Evolutionary conservation across 2,888 invertebrate genomes (phyloP).

Genomic region (Monochamus alternatus): DNA sequence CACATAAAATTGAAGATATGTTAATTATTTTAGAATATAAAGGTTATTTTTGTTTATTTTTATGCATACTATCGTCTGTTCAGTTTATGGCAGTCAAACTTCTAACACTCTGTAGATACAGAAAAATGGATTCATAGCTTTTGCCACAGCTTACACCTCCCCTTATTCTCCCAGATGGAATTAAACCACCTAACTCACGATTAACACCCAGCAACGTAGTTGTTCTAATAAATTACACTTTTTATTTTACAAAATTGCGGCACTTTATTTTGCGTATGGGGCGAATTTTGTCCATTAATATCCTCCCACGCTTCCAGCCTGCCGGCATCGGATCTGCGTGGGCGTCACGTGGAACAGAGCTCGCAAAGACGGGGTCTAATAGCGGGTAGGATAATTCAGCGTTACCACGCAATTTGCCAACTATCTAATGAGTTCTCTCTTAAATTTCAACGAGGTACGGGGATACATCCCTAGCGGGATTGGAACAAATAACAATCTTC

Average conservation of each 20-base stretch:
- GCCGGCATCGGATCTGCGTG: constrained; percentile 12
- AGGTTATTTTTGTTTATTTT: too few relatives aligned
- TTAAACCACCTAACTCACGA: neutral
- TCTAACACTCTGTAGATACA: too few relatives aligned
- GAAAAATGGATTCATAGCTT: too few relatives aligned
- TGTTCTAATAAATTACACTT: constrained; percentile 20
- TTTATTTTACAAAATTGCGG: constrained; percentile 25
- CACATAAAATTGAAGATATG: too few relatives aligned
- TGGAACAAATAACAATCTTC: neutral
- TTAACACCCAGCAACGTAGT: neutral
- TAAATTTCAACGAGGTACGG: neutral
- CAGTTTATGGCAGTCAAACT: too few relatives aligned
- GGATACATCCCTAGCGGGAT: neutral
- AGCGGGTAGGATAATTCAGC: constrained; percentile 14
- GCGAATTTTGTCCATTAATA: constrained; percentile 32
- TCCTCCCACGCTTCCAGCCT: constrained; percentile 10
- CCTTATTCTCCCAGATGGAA: neutral
- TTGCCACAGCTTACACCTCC: too few relatives aligned
- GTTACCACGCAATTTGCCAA: constrained; percentile 20
- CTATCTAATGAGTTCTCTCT: constrained; percentile 26
- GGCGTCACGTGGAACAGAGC: neutral
- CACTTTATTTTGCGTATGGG: constrained; percentile 25
- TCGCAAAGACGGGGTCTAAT: constrained; percentile 24
- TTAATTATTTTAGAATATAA: too few relatives aligned
- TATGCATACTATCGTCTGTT: too few relatives aligned